Conservation (phyloP, 2,113 vertebrate species). For the Rhegmatorhina hoffmannsi region DNA sequence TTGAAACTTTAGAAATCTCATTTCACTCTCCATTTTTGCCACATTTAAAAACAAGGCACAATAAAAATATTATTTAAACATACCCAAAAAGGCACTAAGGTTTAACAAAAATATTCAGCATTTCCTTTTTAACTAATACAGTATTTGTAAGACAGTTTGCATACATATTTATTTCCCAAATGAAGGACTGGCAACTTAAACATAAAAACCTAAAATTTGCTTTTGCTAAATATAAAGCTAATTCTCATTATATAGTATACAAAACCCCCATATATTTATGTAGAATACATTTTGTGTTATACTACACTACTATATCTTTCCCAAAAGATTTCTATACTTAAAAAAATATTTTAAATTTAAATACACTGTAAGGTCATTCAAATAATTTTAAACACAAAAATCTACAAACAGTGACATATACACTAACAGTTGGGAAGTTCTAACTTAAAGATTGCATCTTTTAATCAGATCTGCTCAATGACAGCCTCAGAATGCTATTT, state of each 20-base stretch:
- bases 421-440: constrained; percentile 19
- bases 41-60: not conserved
- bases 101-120: constrained; percentile 18
- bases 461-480: not conserved
- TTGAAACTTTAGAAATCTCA: not conserved
- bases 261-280: constrained; percentile 24
- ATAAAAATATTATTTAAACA: not conserved
- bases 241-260: constrained; percentile 10
- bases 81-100: not conserved
- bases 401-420: constrained; percentile 60
- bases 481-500: not conserved
- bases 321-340: not conserved
- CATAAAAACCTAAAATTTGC: constrained; percentile 49
- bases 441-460: not conserved
- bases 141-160: constrained; percentile 5
- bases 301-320: constrained; percentile 1
- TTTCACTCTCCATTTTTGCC: not conserved
- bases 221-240: constrained; percentile 55
- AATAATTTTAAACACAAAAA: constrained; percentile 56
- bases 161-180: constrained; percentile 27
- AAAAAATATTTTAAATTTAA: constrained; percentile 11
- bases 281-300: constrained; percentile 52
- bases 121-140: not conserved
- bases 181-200: constrained; percentile 10
- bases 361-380: constrained; percentile 20